A percentile compares a stretch with the other conserved stretches of the same genome.
These are phyloP conservation scores for Pelvicachromis taeniatus DNA, from an alignment of 2,113 vertebrate species.

Conservation along the genomic window DNA sequence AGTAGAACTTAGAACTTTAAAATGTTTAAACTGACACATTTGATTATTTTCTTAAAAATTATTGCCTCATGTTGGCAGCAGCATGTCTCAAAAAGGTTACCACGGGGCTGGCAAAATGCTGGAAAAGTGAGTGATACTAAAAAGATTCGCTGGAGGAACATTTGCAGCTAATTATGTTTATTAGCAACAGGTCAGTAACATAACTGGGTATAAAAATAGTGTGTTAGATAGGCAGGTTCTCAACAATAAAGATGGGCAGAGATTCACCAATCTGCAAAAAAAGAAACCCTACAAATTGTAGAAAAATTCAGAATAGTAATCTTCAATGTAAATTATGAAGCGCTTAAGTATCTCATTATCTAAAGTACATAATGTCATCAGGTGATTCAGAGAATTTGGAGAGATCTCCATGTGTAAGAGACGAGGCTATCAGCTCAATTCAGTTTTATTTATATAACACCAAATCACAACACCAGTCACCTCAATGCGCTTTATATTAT, in stretches of 20 bases:
- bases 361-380: no score
- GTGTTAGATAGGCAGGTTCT: neutral
- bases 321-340: neutral
- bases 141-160: neutral
- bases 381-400: no score
- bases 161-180: neutral
- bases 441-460: neutral
- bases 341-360: no score
- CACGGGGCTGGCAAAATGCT: neutral
- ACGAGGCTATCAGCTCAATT: neutral
- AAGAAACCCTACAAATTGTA: fast-evolving
- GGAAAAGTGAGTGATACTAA: neutral
- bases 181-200: neutral
- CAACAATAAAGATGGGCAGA: neutral
- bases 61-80: neutral
- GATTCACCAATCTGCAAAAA: neutral
- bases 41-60: neutral
- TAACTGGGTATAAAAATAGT: neutral
- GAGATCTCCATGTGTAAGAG: neutral
- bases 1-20: neutral
- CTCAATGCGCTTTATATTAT: neutral
- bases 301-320: neutral
- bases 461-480: neutral
- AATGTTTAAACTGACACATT: neutral
- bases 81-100: neutral